Percentiles rank a stretch among this genome's conserved stretches.
phyloP scores from a whole-genome alignment of 2,888 invertebrate genomes.

The Caenorhabditis sulstoni region DNA sequence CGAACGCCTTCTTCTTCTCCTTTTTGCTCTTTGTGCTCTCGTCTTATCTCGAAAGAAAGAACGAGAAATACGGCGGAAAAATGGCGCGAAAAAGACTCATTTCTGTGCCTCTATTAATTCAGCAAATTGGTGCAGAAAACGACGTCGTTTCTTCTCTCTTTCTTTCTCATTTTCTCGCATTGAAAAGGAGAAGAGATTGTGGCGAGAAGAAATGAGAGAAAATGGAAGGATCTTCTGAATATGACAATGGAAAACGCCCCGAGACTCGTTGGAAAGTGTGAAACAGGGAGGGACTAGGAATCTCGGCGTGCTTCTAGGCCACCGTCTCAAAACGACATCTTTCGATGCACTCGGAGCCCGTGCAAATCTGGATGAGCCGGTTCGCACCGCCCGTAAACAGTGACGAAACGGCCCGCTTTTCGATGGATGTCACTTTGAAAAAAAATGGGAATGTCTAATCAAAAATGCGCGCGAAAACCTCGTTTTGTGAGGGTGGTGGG shows the following conservation, averaged over 20 bases:
- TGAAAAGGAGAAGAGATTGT: not conserved
- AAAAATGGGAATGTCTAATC: constrained; percentile 24
- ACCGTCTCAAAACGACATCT: no score
- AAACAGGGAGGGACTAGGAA: no score
- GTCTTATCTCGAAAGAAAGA: not conserved
- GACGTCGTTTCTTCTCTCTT: constrained; percentile 7
- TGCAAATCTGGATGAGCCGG: no score
- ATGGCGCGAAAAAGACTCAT: constrained; percentile 21
- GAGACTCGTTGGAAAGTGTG: no score
- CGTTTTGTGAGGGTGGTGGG: constrained; percentile 1
- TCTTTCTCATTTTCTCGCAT: not conserved
- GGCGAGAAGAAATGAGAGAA: constrained; percentile 2
- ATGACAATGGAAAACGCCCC: not conserved
- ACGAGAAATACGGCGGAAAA: not conserved
- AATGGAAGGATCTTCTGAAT: constrained; percentile 19
- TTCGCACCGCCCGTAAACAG: no score
- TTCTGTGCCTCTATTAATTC: no score
- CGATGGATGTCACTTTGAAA: not conserved
- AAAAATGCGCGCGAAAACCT: constrained; percentile 24
- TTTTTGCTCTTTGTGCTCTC: constrained; percentile 6
- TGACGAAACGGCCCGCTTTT: no score
- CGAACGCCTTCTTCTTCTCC: constrained; percentile 3
- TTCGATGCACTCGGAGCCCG: no score
- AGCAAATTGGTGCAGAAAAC: constrained; percentile 37
- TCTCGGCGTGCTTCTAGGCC: no score